Conservation (phyloP, 2,888 invertebrate genomes). For the Isotomurus palustris region DNA sequence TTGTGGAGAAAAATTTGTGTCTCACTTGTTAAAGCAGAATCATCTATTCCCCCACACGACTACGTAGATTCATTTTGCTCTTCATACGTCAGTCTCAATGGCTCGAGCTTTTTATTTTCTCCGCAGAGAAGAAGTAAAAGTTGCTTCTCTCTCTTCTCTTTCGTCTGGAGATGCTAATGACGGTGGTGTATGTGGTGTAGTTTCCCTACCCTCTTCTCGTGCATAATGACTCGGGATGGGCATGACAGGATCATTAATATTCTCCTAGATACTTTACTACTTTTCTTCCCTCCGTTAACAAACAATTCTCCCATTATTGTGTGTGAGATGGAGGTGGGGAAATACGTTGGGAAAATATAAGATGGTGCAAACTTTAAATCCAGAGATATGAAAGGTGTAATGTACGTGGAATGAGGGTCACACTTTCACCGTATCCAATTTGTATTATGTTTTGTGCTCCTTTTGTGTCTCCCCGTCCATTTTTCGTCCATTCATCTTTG, state of each 20-base stretch:
- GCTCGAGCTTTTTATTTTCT: neutral
- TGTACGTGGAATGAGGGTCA: no score
- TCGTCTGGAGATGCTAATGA: neutral
- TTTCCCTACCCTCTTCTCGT: conserved; percentile 11
- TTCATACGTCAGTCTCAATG: no score
- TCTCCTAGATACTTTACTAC: conserved; percentile 20
- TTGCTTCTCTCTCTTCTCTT: neutral
- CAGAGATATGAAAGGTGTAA: no score
- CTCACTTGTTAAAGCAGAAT: neutral
- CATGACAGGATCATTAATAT: conserved; percentile 35
- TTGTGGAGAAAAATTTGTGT: neutral
- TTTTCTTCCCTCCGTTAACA: neutral
- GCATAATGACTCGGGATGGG: conserved; percentile 28
- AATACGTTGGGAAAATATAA: no score
- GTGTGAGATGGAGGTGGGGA: no score
- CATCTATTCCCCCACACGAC: neutral
- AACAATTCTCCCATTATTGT: no score
- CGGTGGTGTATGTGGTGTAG: neutral
- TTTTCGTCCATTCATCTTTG: neutral
- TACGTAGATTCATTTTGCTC: no score
- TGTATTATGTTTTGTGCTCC: no score
- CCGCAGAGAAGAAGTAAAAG: neutral
- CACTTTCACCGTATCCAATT: no score
- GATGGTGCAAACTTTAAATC: no score
- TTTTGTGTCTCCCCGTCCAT: no score